Evolutionary conservation across 2,888 invertebrate genomes (phyloP).

Genomic region (Balanococcus diminutus): DNA sequence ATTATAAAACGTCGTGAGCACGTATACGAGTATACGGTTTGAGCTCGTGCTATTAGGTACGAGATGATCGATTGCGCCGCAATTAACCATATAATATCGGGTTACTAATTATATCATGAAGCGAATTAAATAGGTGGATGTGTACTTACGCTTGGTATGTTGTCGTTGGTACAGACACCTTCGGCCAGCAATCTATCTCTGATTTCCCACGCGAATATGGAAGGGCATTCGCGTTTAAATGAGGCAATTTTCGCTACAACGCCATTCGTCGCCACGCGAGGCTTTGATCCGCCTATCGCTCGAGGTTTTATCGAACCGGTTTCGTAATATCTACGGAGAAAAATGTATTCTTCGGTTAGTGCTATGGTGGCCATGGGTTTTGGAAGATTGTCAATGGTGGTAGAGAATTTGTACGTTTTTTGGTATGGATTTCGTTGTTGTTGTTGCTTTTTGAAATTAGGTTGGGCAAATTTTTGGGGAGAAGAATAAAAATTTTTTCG

Average conservation of each 20-base stretch:
- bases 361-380: too few species aligned
- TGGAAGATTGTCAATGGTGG: too few species aligned
- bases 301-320: conserved; percentile 96
- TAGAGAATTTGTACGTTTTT: too few species aligned
- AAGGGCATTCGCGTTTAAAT: conserved; percentile 96
- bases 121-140: not conserved
- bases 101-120: not conserved
- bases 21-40: not conserved
- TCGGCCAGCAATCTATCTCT: conserved; percentile 91
- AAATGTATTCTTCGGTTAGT: not conserved
- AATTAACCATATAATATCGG: conserved; percentile 9
- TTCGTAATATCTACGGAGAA: conserved; percentile 85
- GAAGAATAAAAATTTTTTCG: too few species aligned
- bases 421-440: too few species aligned
- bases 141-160: conserved; percentile 91
- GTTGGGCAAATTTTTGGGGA: too few species aligned
- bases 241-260: conserved; percentile 95
- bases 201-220: conserved; percentile 99
- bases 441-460: too few species aligned
- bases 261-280: conserved; percentile 89
- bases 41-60: not conserved
- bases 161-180: conserved; percentile 95
- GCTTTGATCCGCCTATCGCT: conserved; percentile 96
- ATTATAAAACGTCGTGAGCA: not conserved
- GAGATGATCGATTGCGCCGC: conserved; percentile 8